These are phyloP conservation scores for Muntiacus reevesi DNA, from an alignment of 2,113 vertebrate species.

Conservation along the genomic window DNA sequence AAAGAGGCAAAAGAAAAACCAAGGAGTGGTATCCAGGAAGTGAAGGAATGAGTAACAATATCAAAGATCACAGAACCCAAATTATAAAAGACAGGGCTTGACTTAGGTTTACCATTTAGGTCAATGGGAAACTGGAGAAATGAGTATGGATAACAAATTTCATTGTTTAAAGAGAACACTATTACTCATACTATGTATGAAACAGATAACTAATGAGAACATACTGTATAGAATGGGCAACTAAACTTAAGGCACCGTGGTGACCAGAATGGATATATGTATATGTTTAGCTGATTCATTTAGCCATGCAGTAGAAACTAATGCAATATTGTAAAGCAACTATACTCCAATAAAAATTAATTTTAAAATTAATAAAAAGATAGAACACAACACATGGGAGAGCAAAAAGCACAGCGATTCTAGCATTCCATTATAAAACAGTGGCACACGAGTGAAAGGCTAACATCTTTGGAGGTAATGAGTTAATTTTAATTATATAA, in stretches of 20 bases:
- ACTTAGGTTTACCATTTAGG: not conserved
- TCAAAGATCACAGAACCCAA: not conserved
- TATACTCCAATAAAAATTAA: not conserved
- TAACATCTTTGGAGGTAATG: not conserved
- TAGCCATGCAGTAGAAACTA: not conserved
- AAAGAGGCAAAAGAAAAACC: not conserved
- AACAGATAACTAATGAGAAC: not conserved
- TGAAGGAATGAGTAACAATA: not conserved
- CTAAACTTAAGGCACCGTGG: not conserved
- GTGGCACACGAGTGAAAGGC: not conserved
- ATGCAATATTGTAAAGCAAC: not conserved
- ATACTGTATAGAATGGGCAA: accelerated
- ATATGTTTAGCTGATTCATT: not conserved
- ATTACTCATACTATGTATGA: not conserved
- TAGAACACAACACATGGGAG: not conserved
- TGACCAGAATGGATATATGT: accelerated
- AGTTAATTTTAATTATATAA: not conserved
- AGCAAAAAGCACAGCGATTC: accelerated
- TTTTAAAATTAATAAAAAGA: not conserved
- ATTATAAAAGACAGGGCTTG: not conserved
- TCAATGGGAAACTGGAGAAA: not conserved
- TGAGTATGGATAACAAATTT: not conserved
- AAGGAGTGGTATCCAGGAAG: too few relatives aligned
- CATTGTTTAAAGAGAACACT: not conserved
- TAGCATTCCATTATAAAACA: not conserved